Evolutionary conservation across 2,113 vertebrate species (phyloP).

Genomic region (Pterocles burchelli): DNA sequence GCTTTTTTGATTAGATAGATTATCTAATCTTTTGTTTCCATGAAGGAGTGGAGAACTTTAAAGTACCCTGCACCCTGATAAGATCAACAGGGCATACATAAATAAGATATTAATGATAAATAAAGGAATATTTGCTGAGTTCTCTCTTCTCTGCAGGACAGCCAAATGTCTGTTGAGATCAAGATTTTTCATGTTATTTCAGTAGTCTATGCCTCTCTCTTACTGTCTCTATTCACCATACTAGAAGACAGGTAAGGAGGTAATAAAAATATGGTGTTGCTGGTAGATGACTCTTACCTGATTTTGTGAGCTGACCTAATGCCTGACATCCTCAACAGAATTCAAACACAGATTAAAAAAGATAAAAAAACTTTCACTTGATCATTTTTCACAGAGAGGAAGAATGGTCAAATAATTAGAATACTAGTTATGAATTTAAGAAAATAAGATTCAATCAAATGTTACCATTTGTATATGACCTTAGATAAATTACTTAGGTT

Average conservation of each 20-base stretch:
- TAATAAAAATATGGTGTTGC: background rate
- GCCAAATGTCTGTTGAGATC: background rate
- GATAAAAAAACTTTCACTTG: background rate
- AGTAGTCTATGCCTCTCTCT: background rate
- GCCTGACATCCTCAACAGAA: background rate
- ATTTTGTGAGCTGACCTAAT: background rate
- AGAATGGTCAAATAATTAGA: background rate
- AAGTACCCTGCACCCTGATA: fast-evolving
- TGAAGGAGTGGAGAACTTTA: background rate
- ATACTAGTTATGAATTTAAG: background rate
- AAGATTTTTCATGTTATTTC: background rate
- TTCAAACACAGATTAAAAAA: background rate
- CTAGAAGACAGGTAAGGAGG: background rate
- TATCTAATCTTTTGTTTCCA: background rate
- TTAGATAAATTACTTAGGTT: background rate
- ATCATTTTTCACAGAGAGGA: background rate
- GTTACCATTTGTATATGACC: background rate
- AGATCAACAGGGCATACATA: fast-evolving
- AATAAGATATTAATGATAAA: background rate
- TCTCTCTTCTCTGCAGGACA: background rate
- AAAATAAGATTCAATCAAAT: constrained; percentile 1
- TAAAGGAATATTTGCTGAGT: background rate
- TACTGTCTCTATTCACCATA: background rate
- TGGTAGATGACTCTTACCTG: background rate
- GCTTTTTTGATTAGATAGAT: background rate